Conservation (phyloP, 2,797 vertebrate genomes). For the Tamandua tetradactyla region DNA sequence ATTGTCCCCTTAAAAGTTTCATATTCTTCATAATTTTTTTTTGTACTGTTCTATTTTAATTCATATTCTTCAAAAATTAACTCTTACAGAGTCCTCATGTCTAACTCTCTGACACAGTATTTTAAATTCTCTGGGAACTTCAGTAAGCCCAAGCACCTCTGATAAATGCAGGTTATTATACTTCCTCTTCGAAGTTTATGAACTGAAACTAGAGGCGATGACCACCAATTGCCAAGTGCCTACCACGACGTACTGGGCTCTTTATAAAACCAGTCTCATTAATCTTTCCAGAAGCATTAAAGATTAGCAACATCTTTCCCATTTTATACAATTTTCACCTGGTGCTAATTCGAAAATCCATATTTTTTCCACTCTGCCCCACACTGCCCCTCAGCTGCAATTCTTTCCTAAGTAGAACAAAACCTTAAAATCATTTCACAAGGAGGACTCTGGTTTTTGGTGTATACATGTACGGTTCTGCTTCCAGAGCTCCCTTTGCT, state of each 20-base stretch:
- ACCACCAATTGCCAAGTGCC: background rate
- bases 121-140: too few relatives aligned
- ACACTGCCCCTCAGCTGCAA: background rate
- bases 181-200: background rate
- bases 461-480: background rate
- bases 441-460: background rate
- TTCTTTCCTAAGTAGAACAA: conserved; percentile 30
- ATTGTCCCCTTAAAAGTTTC: background rate
- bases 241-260: background rate
- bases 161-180: too few relatives aligned
- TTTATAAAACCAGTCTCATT: background rate
- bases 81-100: background rate
- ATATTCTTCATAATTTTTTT: too few relatives aligned
- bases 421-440: background rate
- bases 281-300: background rate
- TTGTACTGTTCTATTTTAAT: too few relatives aligned
- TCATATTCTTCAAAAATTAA: background rate
- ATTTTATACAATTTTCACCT: background rate
- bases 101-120: too few relatives aligned
- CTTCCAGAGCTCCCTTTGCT: background rate
- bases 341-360: background rate
- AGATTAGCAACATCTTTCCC: background rate
- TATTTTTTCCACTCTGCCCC: background rate
- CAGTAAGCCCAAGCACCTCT: too few relatives aligned
- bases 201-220: background rate